These are phyloP conservation scores for Rhinogobio ventralis DNA, from an alignment of 2,797 vertebrate genomes.

Conservation along the genomic window DNA sequence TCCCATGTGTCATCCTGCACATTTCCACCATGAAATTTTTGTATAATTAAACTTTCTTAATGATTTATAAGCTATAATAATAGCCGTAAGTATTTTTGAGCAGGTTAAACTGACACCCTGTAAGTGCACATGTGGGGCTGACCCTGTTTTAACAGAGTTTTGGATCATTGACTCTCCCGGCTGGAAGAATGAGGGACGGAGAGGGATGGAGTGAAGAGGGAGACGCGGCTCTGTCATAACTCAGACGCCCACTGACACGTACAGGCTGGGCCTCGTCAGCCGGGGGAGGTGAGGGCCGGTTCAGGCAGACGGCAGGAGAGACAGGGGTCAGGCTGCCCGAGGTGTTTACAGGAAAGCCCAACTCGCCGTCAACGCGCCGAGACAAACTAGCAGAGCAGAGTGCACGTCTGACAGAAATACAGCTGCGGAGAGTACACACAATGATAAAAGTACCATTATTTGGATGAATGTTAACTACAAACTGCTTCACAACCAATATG, in stretches of 20 bases:
- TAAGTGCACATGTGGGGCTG: slow-evolving; percentile 80
- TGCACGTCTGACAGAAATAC: slow-evolving; percentile 58
- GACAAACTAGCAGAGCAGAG: slow-evolving; percentile 69
- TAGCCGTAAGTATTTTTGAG: slow-evolving; percentile 83
- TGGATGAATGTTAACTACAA: slow-evolving; percentile 38
- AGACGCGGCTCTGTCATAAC: slow-evolving; percentile 75
- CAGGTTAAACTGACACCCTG: slow-evolving; percentile 85
- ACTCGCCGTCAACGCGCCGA: slow-evolving; percentile 38
- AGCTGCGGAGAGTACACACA: slow-evolving; percentile 42
- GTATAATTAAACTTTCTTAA: slow-evolving; percentile 88
- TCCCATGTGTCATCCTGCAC: slow-evolving; percentile 84
- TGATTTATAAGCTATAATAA: slow-evolving; percentile 89
- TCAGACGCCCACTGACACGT: slow-evolving; percentile 74
- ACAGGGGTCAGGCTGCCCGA: slow-evolving; percentile 54
- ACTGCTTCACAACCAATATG: slow-evolving; percentile 6
- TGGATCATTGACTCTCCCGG: slow-evolving; percentile 80
- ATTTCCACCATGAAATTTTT: slow-evolving; percentile 81
- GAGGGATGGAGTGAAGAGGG: slow-evolving; percentile 69
- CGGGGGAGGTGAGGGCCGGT: slow-evolving; percentile 27
- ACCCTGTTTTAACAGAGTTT: slow-evolving; percentile 85
- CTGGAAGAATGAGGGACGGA: slow-evolving; percentile 69
- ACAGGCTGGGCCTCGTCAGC: slow-evolving; percentile 58
- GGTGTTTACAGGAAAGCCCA: slow-evolving; percentile 59
- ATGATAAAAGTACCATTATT: slow-evolving; percentile 43
- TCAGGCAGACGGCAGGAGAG: slow-evolving; percentile 35